Evolutionary conservation across 2,797 vertebrate genomes (phyloP).

Genomic region (Linurgus olivaceus): DNA sequence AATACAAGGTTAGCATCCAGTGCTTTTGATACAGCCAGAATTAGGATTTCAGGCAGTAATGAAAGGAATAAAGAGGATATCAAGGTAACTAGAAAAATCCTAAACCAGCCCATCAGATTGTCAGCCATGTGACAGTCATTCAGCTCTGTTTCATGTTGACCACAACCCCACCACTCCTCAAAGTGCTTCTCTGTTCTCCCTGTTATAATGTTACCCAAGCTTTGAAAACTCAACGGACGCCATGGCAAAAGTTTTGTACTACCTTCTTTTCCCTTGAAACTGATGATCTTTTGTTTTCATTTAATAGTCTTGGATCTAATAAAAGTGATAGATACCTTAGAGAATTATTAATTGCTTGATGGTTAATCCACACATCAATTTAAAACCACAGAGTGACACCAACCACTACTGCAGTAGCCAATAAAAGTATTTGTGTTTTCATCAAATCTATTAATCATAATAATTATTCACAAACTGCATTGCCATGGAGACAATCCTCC

Average conservation of each 20-base stretch:
- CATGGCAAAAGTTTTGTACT: neutral
- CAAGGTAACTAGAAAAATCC: neutral
- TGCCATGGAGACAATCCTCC: constrained; percentile 27
- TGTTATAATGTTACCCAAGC: neutral
- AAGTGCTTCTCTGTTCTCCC: neutral
- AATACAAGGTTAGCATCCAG: neutral
- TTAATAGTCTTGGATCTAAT: neutral
- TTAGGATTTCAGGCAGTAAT: neutral
- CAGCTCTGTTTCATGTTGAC: neutral
- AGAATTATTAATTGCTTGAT: neutral
- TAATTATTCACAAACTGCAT: constrained; percentile 25
- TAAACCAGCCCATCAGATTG: neutral
- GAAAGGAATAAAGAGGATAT: neutral
- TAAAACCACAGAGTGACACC: neutral
- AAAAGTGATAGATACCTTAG: neutral
- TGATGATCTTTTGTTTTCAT: neutral
- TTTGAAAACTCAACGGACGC: neutral
- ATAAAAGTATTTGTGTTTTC: neutral
- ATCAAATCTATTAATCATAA: neutral
- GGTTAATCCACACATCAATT: neutral
- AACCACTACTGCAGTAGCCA: neutral
- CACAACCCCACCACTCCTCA: neutral
- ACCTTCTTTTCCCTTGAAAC: neutral
- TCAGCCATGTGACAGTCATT: neutral
- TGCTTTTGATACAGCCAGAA: neutral